Conservation (phyloP, 2,888 invertebrate genomes). For the Chrysodeixis includens region DNA sequence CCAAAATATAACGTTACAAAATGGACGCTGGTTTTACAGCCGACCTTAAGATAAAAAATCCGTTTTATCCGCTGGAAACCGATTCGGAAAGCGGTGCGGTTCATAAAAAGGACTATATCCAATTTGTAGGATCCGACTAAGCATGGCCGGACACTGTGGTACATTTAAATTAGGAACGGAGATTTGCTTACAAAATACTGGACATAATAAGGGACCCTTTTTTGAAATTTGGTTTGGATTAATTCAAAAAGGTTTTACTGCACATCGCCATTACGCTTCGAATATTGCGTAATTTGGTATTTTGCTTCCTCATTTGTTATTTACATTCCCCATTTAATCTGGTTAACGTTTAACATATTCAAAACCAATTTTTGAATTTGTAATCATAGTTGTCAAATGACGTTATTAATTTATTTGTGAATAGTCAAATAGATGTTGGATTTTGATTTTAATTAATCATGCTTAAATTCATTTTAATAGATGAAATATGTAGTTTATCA, state of each 20-base stretch:
- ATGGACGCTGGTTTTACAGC: constrained; percentile 21
- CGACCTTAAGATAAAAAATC: constrained; percentile 49
- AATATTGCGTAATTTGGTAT: not conserved
- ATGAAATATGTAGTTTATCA: not conserved
- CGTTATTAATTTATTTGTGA: not conserved
- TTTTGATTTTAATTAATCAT: not conserved
- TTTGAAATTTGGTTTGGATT: constrained; percentile 31
- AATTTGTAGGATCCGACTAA: constrained; percentile 66
- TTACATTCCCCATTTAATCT: not conserved
- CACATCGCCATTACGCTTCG: not conserved
- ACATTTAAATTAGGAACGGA: constrained; percentile 64
- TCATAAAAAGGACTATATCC: constrained; percentile 74
- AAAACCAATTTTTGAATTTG: not conserved
- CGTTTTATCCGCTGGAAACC: constrained; percentile 62
- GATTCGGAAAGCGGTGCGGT: constrained; percentile 63
- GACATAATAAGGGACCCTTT: constrained; percentile 28
- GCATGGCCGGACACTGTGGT: constrained; percentile 56
- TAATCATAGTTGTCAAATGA: not conserved
- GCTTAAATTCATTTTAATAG: not conserved
- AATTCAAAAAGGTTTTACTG: constrained; percentile 28
- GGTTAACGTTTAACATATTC: not conserved
- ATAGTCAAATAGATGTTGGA: not conserved
- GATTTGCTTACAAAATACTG: constrained; percentile 45
- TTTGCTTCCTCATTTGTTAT: constrained; percentile 4
- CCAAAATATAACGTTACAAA: not conserved